Evolutionary conservation across 2,113 vertebrate genomes (phyloP).

Genomic region (Stigmatopora argus): DNA sequence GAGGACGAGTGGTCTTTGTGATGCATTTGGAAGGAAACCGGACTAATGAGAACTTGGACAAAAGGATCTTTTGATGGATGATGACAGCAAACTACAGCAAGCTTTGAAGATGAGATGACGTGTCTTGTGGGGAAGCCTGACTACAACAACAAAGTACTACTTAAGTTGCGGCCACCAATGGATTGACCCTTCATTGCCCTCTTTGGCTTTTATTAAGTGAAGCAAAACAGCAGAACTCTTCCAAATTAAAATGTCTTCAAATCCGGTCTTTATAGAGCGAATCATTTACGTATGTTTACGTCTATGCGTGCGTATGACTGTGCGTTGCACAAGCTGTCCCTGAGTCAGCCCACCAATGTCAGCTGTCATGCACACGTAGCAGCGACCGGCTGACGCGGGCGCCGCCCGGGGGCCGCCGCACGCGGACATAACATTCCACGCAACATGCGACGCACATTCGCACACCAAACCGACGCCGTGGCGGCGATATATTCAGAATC

Average conservation of each 20-base stretch:
- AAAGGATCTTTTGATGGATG: constrained; percentile 7
- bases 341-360: constrained; percentile 33
- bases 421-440: constrained; percentile 8
- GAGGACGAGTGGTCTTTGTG: not conserved
- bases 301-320: not conserved
- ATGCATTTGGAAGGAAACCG: not conserved
- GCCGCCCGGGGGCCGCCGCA: constrained; percentile 15
- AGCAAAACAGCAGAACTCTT: not conserved
- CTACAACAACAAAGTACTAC: too few species aligned
- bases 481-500: not conserved
- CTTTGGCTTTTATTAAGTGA: not conserved
- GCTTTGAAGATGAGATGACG: not conserved
- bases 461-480: not conserved
- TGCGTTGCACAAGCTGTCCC: constrained; percentile 27
- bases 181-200: not conserved
- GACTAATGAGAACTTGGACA: constrained; percentile 5
- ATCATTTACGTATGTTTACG: constrained; percentile 16
- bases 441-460: constrained; percentile 5
- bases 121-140: not conserved
- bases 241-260: not conserved
- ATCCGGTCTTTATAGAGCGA: not conserved
- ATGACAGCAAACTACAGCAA: not conserved
- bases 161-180: too few species aligned
- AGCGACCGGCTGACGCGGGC: constrained; percentile 21
- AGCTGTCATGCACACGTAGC: constrained; percentile 35